Percentiles rank a stretch among this genome's conserved stretches.
These are phyloP conservation scores for Anthopleura xanthogrammica DNA, from an alignment of 92 coral and sea anemone genomes.

Conservation along the genomic window DNA sequence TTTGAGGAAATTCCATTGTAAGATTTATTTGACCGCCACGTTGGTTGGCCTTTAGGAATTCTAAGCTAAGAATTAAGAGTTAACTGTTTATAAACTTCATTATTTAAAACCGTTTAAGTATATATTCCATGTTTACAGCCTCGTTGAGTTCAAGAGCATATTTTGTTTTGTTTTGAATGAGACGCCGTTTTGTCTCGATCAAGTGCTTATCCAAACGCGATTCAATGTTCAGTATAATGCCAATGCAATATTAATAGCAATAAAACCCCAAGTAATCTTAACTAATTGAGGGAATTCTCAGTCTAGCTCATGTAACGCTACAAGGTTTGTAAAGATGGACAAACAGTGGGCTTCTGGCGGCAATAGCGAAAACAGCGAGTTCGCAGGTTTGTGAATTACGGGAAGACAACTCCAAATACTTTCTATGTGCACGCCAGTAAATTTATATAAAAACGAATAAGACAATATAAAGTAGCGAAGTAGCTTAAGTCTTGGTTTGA, in stretches of 20 bases:
- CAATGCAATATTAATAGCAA: conserved; percentile 29
- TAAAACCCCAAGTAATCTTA: conserved; percentile 22
- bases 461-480: no score
- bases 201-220: not conserved
- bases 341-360: not conserved
- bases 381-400: not conserved
- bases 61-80: not conserved
- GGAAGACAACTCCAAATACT: not conserved
- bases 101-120: no score
- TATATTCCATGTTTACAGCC: no score
- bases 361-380: not conserved
- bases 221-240: not conserved
- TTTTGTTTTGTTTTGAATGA: no score
- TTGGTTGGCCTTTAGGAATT: not conserved
- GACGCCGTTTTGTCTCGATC: no score
- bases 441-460: no score
- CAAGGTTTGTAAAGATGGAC: not conserved
- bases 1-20: not conserved
- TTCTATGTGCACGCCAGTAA: no score
- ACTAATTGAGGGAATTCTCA: conserved; percentile 20
- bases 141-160: no score
- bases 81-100: no score
- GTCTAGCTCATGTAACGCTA: not conserved
- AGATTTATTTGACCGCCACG: not conserved
- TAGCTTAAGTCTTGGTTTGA: no score